Evolutionary conservation across 2,113 vertebrate genomes (phyloP).

Genomic region (Lepus timidus): DNA sequence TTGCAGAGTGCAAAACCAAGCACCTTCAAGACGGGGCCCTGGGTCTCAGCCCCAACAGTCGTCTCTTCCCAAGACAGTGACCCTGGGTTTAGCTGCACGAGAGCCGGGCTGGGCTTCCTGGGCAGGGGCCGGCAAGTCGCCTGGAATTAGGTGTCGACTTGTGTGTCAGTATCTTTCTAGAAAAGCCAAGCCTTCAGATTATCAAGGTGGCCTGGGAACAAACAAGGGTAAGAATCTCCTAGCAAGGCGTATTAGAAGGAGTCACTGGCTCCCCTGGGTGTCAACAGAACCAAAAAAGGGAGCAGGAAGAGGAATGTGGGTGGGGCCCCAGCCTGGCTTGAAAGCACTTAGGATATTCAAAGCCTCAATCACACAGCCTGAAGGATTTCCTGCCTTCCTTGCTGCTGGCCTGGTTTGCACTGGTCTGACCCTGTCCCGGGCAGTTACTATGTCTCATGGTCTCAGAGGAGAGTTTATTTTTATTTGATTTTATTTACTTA

Average conservation of each 20-base stretch:
- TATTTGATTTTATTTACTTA: too few species aligned
- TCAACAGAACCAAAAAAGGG: background rate
- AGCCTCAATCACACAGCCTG: background rate
- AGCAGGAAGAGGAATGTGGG: background rate
- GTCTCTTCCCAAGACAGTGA: background rate
- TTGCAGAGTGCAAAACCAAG: background rate
- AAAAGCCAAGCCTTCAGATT: background rate
- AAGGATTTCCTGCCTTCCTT: background rate
- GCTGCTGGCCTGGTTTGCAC: rapidly evolving
- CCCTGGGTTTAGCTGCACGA: rapidly evolving
- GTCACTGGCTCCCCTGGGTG: background rate
- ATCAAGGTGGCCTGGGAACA: background rate
- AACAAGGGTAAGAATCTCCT: background rate
- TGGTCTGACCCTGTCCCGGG: too few species aligned
- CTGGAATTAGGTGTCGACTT: background rate
- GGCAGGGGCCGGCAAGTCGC: background rate
- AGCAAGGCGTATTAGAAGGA: background rate
- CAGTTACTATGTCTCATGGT: too few species aligned
- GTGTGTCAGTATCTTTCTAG: background rate
- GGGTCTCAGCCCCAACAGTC: background rate
- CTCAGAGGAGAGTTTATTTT: background rate
- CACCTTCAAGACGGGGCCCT: background rate
- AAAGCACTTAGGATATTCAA: background rate
- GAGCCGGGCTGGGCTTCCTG: background rate
- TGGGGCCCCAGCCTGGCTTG: rapidly evolving